phyloP scores from a whole-genome alignment of 2,113 vertebrate genomes.

The Labrus mixtus region DNA sequence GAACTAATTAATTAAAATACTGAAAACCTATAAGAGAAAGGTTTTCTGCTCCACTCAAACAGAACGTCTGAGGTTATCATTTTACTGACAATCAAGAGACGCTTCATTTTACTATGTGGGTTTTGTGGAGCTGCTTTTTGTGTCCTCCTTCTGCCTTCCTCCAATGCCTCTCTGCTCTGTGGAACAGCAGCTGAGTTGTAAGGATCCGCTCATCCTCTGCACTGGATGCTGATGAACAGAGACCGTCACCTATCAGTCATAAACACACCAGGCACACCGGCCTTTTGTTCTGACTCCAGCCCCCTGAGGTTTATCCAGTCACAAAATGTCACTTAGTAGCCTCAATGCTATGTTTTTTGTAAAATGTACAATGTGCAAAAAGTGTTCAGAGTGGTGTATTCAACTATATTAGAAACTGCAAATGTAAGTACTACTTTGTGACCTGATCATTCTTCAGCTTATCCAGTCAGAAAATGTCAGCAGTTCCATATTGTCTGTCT shows the following conservation, averaged over 20 bases:
- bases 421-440: too few relatives aligned
- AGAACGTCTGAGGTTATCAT: not conserved
- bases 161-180: not conserved
- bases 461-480: not conserved
- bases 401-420: too few relatives aligned
- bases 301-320: too few relatives aligned
- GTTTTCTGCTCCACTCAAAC: not conserved
- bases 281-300: too few relatives aligned
- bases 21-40: not conserved
- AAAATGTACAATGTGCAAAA: too few relatives aligned
- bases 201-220: not conserved
- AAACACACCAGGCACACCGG: not conserved
- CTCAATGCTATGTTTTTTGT: too few relatives aligned
- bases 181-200: constrained; percentile 4
- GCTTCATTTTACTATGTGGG: not conserved
- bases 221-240: constrained; percentile 16
- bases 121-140: not conserved
- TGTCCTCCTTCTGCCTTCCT: constrained; percentile 8
- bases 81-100: not conserved
- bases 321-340: too few relatives aligned
- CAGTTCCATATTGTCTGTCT: too few relatives aligned
- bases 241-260: constrained; percentile 25
- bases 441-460: too few relatives aligned
- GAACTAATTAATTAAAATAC: not conserved
- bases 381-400: too few relatives aligned